A percentile compares a stretch with the other conserved stretches of the same genome.
phyloP scores from a whole-genome alignment of 2,888 invertebrate genomes.

The Eupithecia subumbrata region DNA sequence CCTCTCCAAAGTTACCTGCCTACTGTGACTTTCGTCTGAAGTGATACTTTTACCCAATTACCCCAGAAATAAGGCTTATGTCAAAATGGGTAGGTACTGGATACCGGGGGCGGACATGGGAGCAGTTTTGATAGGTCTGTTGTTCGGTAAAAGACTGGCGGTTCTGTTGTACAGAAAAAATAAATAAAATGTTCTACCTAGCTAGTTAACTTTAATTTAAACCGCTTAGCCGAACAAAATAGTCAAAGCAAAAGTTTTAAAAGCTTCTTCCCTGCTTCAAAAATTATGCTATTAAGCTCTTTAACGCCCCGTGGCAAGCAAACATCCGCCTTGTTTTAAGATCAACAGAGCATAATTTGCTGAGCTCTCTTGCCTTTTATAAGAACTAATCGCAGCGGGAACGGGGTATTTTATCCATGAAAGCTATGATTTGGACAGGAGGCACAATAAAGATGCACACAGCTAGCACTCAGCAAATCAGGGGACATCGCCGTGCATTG shows the following conservation, averaged over 20 bases:
- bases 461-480: background rate
- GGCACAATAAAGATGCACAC: slow-evolving; percentile 12
- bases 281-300: slow-evolving; percentile 26
- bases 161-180: background rate
- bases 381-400: slow-evolving; percentile 59
- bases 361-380: slow-evolving; percentile 49
- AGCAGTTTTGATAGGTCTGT: background rate
- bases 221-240: slow-evolving; percentile 1
- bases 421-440: slow-evolving; percentile 1
- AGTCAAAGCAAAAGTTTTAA: slow-evolving; percentile 14
- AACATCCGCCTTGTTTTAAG: slow-evolving; percentile 30
- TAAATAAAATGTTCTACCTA: background rate
- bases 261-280: slow-evolving; percentile 6
- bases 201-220: background rate
- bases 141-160: too few relatives aligned
- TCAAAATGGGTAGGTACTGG: background rate
- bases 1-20: background rate
- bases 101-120: background rate
- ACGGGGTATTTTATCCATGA: slow-evolving; percentile 51
- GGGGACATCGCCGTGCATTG: background rate
- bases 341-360: slow-evolving; percentile 36
- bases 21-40: background rate
- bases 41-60: background rate
- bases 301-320: slow-evolving; percentile 13
- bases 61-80: background rate